Conservation (phyloP, 2,888 invertebrate species). For the Oasisia sp. region DNA sequence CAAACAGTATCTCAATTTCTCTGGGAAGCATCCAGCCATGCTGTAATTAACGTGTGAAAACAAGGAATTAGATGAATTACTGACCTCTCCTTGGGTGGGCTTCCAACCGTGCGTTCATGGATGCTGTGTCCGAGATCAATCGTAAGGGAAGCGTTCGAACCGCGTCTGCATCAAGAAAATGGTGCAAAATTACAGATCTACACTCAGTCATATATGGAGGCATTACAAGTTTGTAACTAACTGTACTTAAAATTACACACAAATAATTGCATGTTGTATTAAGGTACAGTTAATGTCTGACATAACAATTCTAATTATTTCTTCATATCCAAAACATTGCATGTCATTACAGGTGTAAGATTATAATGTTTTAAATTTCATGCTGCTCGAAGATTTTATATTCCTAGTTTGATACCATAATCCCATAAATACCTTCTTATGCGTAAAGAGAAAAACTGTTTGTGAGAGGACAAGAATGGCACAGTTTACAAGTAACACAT, state of each 20-base stretch:
- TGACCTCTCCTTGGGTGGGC: slow-evolving; percentile 72
- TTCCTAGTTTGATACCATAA: too few relatives aligned
- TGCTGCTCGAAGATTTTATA: too few relatives aligned
- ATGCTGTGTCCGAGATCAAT: slow-evolving; percentile 74
- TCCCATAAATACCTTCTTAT: too few relatives aligned
- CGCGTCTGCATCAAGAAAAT: slow-evolving; percentile 71
- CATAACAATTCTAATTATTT: background rate
- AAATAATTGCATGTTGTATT: background rate
- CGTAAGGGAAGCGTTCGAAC: slow-evolving; percentile 90
- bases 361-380: background rate
- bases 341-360: background rate
- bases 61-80: background rate
- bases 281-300: background rate
- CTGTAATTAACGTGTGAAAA: background rate
- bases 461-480: too few relatives aligned
- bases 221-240: background rate
- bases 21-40: too few relatives aligned
- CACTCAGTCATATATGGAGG: background rate
- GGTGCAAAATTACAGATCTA: background rate
- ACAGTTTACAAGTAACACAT: too few relatives aligned
- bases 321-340: background rate
- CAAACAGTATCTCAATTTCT: too few relatives aligned
- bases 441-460: too few relatives aligned
- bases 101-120: slow-evolving; percentile 60
- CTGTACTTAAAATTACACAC: background rate